phyloP scores from a whole-genome alignment of 2,888 invertebrate genomes.

The Ceramica pisi region DNA sequence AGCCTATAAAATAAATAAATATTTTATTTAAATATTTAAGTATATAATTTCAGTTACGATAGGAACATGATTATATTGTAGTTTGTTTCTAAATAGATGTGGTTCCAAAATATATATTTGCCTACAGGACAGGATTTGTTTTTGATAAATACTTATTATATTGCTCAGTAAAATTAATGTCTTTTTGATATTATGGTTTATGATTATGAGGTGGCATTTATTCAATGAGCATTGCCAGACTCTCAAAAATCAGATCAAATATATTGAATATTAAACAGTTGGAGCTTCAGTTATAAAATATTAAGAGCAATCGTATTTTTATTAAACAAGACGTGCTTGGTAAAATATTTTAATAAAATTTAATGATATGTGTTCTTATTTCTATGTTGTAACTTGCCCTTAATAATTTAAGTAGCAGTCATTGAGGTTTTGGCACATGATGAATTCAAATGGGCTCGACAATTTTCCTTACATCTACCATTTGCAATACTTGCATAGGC shows the following conservation, averaged over 20 bases:
- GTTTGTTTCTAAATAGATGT: slow-evolving; percentile 29
- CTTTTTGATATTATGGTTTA: slow-evolving; percentile 56
- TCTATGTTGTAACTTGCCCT: slow-evolving; percentile 16
- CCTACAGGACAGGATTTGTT: slow-evolving; percentile 42
- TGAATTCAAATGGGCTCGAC: neutral
- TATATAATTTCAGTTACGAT: slow-evolving; percentile 19
- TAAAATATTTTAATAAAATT: neutral
- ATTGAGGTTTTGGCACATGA: slow-evolving; percentile 17
- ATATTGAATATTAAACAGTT: slow-evolving; percentile 64
- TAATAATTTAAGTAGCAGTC: slow-evolving; percentile 24
- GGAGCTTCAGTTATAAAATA: slow-evolving; percentile 41
- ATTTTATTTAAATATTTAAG: slow-evolving; percentile 3
- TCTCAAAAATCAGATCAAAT: slow-evolving; percentile 65
- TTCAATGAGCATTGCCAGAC: slow-evolving; percentile 87
- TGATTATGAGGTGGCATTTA: slow-evolving; percentile 81
- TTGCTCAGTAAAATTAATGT: slow-evolving; percentile 42
- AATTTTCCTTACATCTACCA: neutral
- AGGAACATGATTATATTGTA: slow-evolving; percentile 20
- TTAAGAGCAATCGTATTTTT: slow-evolving; percentile 28
- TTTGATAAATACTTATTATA: slow-evolving; percentile 26
- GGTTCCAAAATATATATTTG: slow-evolving; percentile 37
- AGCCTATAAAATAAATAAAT: slow-evolving; percentile 14
- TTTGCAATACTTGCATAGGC: neutral
- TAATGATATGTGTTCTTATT: neutral
- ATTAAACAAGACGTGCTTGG: neutral